Evolutionary conservation across 2,888 invertebrate species (phyloP).

Genomic region (Meloe dianella): DNA sequence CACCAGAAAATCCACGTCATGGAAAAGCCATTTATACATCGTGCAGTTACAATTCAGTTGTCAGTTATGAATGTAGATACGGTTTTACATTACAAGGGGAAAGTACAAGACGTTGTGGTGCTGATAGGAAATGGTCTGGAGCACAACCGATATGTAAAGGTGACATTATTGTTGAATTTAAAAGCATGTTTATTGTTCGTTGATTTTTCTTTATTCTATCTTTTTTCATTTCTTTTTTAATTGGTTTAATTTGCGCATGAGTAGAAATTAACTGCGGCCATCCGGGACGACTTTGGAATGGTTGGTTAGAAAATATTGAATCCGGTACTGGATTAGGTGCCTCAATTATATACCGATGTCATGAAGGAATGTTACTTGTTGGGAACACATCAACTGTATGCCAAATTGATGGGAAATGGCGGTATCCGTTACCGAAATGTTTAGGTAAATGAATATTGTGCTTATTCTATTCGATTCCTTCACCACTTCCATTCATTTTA

Average conservation of each 20-base stretch:
- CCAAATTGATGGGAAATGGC: slow-evolving; percentile 93
- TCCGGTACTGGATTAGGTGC: slow-evolving; percentile 90
- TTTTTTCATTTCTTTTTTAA: slow-evolving; percentile 18
- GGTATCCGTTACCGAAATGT: slow-evolving; percentile 90
- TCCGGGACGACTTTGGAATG: slow-evolving; percentile 93
- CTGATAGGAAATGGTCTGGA: slow-evolving; percentile 95
- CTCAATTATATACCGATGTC: slow-evolving; percentile 91
- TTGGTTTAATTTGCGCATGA: slow-evolving; percentile 41
- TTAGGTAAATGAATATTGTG: slow-evolving; percentile 66
- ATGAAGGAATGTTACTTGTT: slow-evolving; percentile 88
- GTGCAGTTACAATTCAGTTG: slow-evolving; percentile 92
- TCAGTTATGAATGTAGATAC: slow-evolving; percentile 94
- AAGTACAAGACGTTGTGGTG: slow-evolving; percentile 88
- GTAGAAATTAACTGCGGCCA: slow-evolving; percentile 96
- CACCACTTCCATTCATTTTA: background rate
- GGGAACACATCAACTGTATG: slow-evolving; percentile 91
- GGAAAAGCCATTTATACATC: slow-evolving; percentile 93
- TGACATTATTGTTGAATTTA: slow-evolving; percentile 51
- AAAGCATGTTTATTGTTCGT: background rate
- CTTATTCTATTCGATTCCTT: background rate
- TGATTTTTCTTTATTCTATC: too few species aligned
- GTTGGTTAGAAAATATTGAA: slow-evolving; percentile 91
- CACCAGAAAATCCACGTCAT: slow-evolving; percentile 89
- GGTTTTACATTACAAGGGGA: slow-evolving; percentile 92
- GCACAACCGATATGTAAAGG: slow-evolving; percentile 91